phyloP scores from a whole-genome alignment of 23 tunicate species.

The Corella eumyota region DNA sequence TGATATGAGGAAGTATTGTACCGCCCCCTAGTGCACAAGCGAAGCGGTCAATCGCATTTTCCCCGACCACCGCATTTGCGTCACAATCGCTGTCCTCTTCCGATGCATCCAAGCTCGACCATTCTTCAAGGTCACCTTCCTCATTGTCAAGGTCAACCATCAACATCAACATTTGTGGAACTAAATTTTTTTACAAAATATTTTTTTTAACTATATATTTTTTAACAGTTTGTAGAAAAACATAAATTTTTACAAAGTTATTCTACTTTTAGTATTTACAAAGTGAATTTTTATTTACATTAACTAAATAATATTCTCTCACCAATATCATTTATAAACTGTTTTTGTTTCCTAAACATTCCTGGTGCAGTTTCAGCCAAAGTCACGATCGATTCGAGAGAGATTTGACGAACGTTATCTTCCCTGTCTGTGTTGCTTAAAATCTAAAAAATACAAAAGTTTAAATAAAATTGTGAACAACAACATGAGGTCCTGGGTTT shows the following conservation, averaged over 20 bases:
- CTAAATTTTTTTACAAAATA: conserved; percentile 17
- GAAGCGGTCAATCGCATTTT: conserved; percentile 90
- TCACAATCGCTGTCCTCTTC: conserved; percentile 83
- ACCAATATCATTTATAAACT: conserved; percentile 48
- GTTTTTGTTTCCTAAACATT: conserved; percentile 74
- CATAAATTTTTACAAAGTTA: not conserved
- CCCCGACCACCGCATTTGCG: conserved; percentile 82
- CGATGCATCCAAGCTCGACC: conserved; percentile 64
- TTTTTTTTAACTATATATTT: not conserved
- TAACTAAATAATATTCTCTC: conserved; percentile 5
- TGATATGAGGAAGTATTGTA: conserved; percentile 67
- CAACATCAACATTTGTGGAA: conserved; percentile 51
- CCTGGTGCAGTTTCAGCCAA: conserved; percentile 90
- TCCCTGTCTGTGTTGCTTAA: conserved; percentile 50
- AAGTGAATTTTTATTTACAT: not conserved
- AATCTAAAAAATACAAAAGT: conserved; percentile 24
- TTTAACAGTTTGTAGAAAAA: no score
- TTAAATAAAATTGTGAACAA: not conserved
- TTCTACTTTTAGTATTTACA: not conserved
- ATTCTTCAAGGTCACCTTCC: conserved; percentile 55
- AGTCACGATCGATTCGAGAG: conserved; percentile 82
- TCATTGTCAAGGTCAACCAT: conserved; percentile 84
- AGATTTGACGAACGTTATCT: conserved; percentile 72
- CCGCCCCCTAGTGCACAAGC: conserved; percentile 97
- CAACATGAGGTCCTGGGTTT: not conserved